A percentile compares a stretch with the other conserved stretches of the same genome.
Conservation (phyloP, 2,888 invertebrate species). For the Scaptodrosophila latifasciaeformis region DNA sequence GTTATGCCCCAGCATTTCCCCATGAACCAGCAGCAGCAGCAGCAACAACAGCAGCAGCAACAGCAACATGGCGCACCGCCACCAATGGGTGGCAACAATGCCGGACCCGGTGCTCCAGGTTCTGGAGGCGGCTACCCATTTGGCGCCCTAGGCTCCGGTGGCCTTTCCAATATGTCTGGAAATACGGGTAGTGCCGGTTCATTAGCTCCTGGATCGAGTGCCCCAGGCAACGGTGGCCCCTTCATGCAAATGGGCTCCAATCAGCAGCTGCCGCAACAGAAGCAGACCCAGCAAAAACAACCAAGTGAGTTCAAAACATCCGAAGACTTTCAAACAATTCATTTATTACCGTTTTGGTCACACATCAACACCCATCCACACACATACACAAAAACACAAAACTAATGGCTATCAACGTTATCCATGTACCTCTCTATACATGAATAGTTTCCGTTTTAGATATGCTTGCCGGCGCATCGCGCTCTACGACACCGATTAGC, state of each 20-base stretch:
- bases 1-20: conserved; percentile 78
- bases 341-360: no score
- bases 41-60: conserved; percentile 29
- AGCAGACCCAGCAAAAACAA: conserved; percentile 76
- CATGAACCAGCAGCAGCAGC: conserved; percentile 78
- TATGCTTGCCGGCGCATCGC: conserved; percentile 78
- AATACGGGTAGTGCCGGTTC: conserved; percentile 69
- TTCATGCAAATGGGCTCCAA: conserved; percentile 68
- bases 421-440: no score
- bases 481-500: conserved; percentile 88
- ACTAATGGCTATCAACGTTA: background rate
- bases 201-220: conserved; percentile 68
- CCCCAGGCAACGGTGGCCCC: conserved; percentile 71
- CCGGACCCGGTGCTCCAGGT: conserved; percentile 74
- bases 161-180: conserved; percentile 38
- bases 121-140: conserved; percentile 72
- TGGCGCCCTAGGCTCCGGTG: conserved; percentile 67
- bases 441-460: conserved; percentile 75
- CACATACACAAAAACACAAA: conserved; percentile 5
- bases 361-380: conserved; percentile 1
- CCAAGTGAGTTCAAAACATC: conserved; percentile 80
- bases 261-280: conserved; percentile 74
- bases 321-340: no score
- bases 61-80: conserved; percentile 52
- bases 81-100: conserved; percentile 61